Evolutionary conservation across 2,113 vertebrate genomes (phyloP).

Genomic region (Dendrocopos noguchii): DNA sequence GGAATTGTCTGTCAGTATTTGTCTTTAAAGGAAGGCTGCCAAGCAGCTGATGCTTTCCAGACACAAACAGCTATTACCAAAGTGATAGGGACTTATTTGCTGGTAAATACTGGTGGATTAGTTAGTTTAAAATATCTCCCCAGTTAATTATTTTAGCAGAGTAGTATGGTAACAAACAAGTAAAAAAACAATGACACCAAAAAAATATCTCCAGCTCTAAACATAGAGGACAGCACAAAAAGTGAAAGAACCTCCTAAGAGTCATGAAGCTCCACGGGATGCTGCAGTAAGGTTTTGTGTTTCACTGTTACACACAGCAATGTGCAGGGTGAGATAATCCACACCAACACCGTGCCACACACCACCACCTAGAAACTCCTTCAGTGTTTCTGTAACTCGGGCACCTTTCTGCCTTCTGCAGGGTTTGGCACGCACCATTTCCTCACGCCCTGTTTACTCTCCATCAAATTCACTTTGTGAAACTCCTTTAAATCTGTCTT

Average conservation of each 20-base stretch:
- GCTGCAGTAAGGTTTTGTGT: no score
- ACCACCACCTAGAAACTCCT: neutral
- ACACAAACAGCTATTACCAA: neutral
- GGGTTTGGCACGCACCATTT: rapidly evolving
- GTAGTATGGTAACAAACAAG: neutral
- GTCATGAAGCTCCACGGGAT: neutral
- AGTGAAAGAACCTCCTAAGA: neutral
- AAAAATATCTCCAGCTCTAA: neutral
- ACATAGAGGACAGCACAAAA: neutral
- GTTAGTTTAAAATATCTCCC: neutral
- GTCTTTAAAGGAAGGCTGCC: neutral
- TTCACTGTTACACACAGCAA: neutral
- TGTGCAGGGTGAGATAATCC: neutral
- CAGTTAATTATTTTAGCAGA: neutral
- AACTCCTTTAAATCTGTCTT: neutral
- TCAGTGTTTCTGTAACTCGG: rapidly evolving
- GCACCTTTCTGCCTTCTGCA: neutral
- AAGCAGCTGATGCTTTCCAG: neutral
- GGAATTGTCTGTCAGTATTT: neutral
- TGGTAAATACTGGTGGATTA: neutral
- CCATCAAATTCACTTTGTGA: neutral
- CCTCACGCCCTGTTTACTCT: neutral
- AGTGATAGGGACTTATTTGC: rapidly evolving
- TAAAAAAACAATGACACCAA: neutral
- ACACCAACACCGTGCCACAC: neutral